Evolutionary conservation across 2,797 vertebrate genomes (phyloP), one percentile per base, ranked within the genome.

Genomic region (Melanotaenia pygmaea): DNA sequence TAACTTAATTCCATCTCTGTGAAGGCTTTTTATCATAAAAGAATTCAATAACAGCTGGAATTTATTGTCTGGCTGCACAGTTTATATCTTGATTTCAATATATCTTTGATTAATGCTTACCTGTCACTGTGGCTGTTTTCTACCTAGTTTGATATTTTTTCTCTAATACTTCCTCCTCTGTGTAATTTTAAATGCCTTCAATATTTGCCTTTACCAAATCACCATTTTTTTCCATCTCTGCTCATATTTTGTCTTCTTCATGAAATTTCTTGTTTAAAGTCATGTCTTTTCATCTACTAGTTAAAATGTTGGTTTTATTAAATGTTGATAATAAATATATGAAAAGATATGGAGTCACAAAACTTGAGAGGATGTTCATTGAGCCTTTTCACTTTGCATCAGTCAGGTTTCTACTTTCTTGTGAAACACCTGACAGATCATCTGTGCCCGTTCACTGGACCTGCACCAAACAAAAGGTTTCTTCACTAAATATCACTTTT

Each of bases 1-100:
- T 61, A 20, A 63, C 64, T 54, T 45, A 20, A 74, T 70, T 38
- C 14, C 13, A 14, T 40, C 14, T 14, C 38, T 16, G 38, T 40
- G 1, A 40, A 40, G 14, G 38, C 38, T 47, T 45, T 28, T 62
- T 45, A 4, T 61, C 40, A 40, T 40, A 40, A 40, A 40, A 16
- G 13, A 14, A 16, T 14, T 40, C 13, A 14, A 18, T 43, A 14
- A 43, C 37, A 11, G 16, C 20, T 63, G 40, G 9, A 13, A 47
- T 34, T n/a, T 16, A 28, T 9, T 38, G 22, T 60, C 14, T 11
- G n/a, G 28, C 6, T 18, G 13, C 26, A 28, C 38, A n/a, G n/a
- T 45, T 20, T 45, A 59, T 22, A 59, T n/a, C 40, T 26, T 26
- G 1, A 14, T 12, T 30, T 20, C 20, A 45, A 28, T 28, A 16